Base-by-base conservation (phyloP, 2,113 vertebrate species). In the Pungitius pungitius region DNA sequence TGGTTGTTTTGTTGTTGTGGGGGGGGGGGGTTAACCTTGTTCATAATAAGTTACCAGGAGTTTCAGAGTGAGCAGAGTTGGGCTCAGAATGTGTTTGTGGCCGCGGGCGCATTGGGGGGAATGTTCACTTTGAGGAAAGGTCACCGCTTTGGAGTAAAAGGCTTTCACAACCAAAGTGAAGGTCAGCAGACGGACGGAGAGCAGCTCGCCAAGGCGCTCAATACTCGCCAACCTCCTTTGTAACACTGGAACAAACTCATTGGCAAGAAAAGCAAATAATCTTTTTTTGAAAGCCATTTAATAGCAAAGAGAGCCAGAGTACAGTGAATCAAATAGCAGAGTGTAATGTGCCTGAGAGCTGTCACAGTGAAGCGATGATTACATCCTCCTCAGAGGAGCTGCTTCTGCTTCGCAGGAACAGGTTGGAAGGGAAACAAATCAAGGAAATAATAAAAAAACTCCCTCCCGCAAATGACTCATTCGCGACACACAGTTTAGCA, bases 211-310 rank as follows among this genome's bases (percentile, higher is more conserved):
- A 18, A 56, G 81, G 65, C 14, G 55, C 79, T 84, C 87, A 64
- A 73, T 88, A 85, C 22, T 61, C 49, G 18, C 37, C 65, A 35
- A 24, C 58, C 65, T 71, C 65, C 74, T 69, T 76, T 83, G 54
- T 78, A 54, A 60, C 52, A 62, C 37, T 57, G 40, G 80, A 78
- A 73, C 37, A 74, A 82, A 87, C 86, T 88, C 78, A 86, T 82
- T 85, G 27, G 59, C 77, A 58, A 70, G 37, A 37, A 60, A 12
- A 30, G 59, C 74, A 69, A 73, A 75, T 66, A 63, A 52, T 30
- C 26, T 33, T 75, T 69, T 75, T 80, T 22, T 60, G 35, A 79
- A 88, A 88, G 81, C 62, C 68, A 75, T 90, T 90, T 91, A 88
- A 69, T 91, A 75, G 60, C 39, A 74, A 69, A 78, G 69, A 85